Base-by-base conservation (phyloP, 1,140 invertebrate genomes). In the Zaprionus ornatus region DNA sequence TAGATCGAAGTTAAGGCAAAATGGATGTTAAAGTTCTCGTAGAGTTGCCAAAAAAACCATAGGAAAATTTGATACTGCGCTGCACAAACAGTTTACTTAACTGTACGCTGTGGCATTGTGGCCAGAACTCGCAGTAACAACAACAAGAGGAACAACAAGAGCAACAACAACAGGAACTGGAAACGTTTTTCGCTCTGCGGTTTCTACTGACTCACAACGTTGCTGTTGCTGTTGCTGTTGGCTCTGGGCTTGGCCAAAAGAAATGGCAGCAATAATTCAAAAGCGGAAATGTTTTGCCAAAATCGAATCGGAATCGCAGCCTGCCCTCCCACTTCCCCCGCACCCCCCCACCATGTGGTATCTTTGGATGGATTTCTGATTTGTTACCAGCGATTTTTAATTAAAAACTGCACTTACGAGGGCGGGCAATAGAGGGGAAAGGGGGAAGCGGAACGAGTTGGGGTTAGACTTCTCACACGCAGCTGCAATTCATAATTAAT, bases 191-290 rank as follows among this genome's bases (percentile, higher is more conserved):
- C 59, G 65, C 72, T 77, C 63, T 72, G 77, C 64, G 54, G 74
- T 65, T 82, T 71, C 10, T 57, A 74, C 35, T 65, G 74, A 65
- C 42, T 74, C 78, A 69, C 48, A 23, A 32, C 29, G 54, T 21
- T 21, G n/a, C n/a, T n/a, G n/a, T n/a, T n/a, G n/a, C n/a, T n/a
- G 50, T 29, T 42, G 67, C 74, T 45, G 40, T 50, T 73, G 57
- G 55, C 50, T 52, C 13, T 21, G 60, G 29, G 29, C 29, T 6
- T 66, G 65, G 60, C 37, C 52, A 63, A 63, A 59, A 71, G 68
- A 83, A 79, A 81, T 79, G 69, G 69, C 42, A 86, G 73, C 84
- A 86, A 86, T 86, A 88, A 82, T 88, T 88, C 84, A 88, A 74
- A 87, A 80, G 66, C 84, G 83, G 84, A 86, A 88, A 82, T 86